phyloP scores from a whole-genome alignment of 2,888 invertebrate genomes.

The Caprella mutica region DNA sequence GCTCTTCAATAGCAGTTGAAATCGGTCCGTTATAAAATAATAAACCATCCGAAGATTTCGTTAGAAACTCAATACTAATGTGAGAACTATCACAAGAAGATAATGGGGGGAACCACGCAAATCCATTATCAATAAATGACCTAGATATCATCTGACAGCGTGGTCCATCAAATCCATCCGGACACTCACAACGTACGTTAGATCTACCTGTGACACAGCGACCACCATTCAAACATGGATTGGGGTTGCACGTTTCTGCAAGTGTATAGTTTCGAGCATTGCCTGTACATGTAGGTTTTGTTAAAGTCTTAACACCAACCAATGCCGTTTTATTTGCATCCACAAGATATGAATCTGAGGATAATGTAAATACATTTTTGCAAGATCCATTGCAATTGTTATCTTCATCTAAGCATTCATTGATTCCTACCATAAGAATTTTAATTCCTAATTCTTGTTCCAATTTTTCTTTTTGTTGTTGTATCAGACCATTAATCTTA shows the following conservation, averaged over 20 bases:
- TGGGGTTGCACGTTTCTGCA: conserved; percentile 74
- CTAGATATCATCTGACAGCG: conserved; percentile 93
- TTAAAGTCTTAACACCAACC: conserved; percentile 88
- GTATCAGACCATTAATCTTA: conserved; percentile 81
- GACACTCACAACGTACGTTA: conserved; percentile 66
- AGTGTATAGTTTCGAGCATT: conserved; percentile 85
- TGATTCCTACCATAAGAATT: conserved; percentile 95
- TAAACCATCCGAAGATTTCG: conserved; percentile 77
- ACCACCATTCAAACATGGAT: conserved; percentile 91
- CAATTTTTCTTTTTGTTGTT: conserved; percentile 50
- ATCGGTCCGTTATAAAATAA: conserved; percentile 94
- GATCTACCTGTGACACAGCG: conserved; percentile 63
- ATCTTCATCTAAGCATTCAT: conserved; percentile 88
- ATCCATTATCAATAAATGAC: conserved; percentile 87
- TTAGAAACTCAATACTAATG: conserved; percentile 89
- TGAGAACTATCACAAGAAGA: conserved; percentile 95
- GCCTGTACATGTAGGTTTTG: conserved; percentile 86
- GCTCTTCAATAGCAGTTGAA: conserved; percentile 83
- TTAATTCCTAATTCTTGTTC: conserved; percentile 88
- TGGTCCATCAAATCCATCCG: conserved; percentile 83
- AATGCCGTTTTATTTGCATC: conserved; percentile 94
- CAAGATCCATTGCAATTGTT: conserved; percentile 93
- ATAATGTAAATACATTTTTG: conserved; percentile 80
- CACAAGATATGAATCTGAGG: conserved; percentile 82
- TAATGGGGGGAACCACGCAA: conserved; percentile 95